Evolutionary conservation across 2,113 vertebrate genomes (phyloP).

Genomic region (Phasianus colchicus): DNA sequence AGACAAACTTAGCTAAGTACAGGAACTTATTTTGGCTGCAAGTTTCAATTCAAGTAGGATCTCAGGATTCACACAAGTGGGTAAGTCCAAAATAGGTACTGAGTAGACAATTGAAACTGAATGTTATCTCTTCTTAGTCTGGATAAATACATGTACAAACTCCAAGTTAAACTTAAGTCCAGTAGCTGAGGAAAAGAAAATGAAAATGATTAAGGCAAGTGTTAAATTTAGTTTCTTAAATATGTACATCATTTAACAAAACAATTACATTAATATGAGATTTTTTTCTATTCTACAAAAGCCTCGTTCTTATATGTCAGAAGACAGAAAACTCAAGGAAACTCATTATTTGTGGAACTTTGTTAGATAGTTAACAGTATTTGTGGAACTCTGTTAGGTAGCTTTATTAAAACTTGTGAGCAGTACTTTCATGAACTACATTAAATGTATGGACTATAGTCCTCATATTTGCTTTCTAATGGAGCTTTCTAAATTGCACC

Average conservation of each 20-base stretch:
- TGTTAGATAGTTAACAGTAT: not conserved
- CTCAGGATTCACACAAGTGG: not conserved
- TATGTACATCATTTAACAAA: not conserved
- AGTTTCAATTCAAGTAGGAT: not conserved
- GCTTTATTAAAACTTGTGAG: not conserved
- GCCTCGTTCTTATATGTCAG: not conserved
- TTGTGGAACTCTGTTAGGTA: not conserved
- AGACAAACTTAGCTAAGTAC: not conserved
- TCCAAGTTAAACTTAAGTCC: slow-evolving; percentile 58
- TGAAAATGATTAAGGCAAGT: slow-evolving; percentile 38
- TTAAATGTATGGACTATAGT: not conserved
- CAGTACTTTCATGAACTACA: not conserved
- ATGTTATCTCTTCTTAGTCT: slow-evolving; percentile 56
- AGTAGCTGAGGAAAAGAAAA: slow-evolving; percentile 66
- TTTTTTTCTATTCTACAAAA: not conserved
- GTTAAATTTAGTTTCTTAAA: slow-evolving; percentile 18
- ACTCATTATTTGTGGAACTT: not conserved
- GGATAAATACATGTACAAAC: slow-evolving; percentile 45
- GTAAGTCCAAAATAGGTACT: not conserved
- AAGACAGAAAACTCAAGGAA: not conserved
- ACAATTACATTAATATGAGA: not conserved
- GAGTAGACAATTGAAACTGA: slow-evolving; percentile 41
- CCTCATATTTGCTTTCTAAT: not conserved
- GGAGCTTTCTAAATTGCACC: not conserved
- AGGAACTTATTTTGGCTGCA: not conserved